Base-by-base conservation (phyloP, 2,888 invertebrate genomes). In the Ennomos erosarius region DNA sequence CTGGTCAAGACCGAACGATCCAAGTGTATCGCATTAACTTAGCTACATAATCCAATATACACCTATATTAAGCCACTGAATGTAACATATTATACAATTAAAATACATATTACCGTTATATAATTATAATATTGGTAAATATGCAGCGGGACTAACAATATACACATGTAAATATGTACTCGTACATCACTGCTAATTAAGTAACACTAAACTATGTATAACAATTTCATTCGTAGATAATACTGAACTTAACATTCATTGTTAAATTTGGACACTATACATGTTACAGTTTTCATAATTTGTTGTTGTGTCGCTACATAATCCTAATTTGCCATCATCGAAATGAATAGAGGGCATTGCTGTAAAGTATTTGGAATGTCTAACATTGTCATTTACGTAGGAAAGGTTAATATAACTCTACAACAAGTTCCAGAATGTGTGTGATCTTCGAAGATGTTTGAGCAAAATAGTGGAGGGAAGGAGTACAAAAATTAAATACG, bases 31-130 rank as follows among this genome's bases (percentile, higher is more conserved):
- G 49, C 34, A 75, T 68, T 69, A 77, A 82, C 79, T 76, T 77
- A 78, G 71, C 79, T 82, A 80, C 77, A 72, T 74, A 81, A 79
- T 79, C 71, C 78, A 84, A 81, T 84, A 78, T 82, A 84, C 85
- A 84, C 79, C 82, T 84, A 84, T 80, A 70, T 79, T 85, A 85
- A 85, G 84, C 82, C 85, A 82, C 79, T 82, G 77, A 82, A 84
- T 82, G 71, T 79, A 81, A 83, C 16, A 16, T 16, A 81, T 82
- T 84, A 67, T 67, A 75, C 76, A 81, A 73, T 77, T 78, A 82
- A 80, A 75, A 75, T 79, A 77, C 74, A 78, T 71, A 75, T 56
- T 51, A 59, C 48, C 55, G 48, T 62, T 51, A 52, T 51, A 16
- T 39, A 37, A 38, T 39, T 48, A 61, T 38, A 49, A 55, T 55